Evolutionary conservation across 2,113 vertebrate genomes (phyloP), one percentile per base, ranked within the genome.

Genomic region (Fulica atra): DNA sequence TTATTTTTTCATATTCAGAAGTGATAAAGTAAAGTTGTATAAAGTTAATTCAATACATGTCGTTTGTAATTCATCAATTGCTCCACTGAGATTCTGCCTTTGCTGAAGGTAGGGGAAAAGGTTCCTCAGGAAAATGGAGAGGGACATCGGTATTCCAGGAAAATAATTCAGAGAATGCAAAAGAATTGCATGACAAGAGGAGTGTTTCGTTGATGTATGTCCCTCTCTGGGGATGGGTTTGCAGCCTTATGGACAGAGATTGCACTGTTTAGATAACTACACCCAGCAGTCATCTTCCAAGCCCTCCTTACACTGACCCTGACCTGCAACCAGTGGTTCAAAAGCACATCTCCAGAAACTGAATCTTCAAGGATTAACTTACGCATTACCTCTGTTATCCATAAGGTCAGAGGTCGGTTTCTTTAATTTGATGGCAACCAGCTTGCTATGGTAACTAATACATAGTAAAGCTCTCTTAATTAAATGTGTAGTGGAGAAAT

Each of bases 341-440:
- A 91, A 86, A 92, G 35, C 53, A 81, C 44, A 13, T 61, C 80
- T 89, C 44, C 64, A 86, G 54, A 85, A 93, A 65, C 35, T 46
- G 33, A 38, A n/a, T 44, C 78, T 63, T 86, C 74, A 86, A 65
- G 57, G 61, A 95, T 77, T 77, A 66, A 70, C 35, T 84, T 31
- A 33, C 5, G 35, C 36, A 64, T 24, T 59, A 28, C 31, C 26
- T 86, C 46, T 61, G 63, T 83, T 77, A 91, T 69, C 40, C 24
- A 5, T 1, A 60, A 56, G 85, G 86, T 78, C 78, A 95, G 78
- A 81, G 82, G 86, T 60, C 18, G 2, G 36, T 25, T 89, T 40
- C 77, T 82, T 86, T 94, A 61, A 59, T 71, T 38, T 91, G 78
- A 81, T 81, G 92, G 73, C 66, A 82, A 48, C 42, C 72, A 91